Percentiles rank a stretch among this genome's conserved stretches.
These are phyloP conservation scores for Centroberyx gerrardi DNA, from an alignment of 2,797 vertebrate species.

Conservation along the genomic window DNA sequence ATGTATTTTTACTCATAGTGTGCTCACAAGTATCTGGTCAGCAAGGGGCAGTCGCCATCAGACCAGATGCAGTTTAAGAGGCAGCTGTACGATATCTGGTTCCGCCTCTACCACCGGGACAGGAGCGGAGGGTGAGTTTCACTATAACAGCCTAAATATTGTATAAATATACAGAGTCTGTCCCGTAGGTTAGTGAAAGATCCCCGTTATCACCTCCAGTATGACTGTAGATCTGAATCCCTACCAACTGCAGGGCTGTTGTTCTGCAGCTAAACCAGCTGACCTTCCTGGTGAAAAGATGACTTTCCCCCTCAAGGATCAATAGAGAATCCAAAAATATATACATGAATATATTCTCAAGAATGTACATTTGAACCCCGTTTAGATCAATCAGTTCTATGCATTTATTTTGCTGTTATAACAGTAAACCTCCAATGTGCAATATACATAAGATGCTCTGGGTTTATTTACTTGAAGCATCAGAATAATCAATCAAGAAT, in stretches of 20 bases:
- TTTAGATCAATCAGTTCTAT: background rate
- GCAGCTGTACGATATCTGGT: conserved; percentile 91
- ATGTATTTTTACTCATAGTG: conserved; percentile 69
- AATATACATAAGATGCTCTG: no score
- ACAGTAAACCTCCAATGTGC: no score
- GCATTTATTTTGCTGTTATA: background rate
- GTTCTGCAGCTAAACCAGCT: background rate
- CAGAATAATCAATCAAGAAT: no score
- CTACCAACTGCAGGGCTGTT: background rate
- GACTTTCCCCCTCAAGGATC: background rate
- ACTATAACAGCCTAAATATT: conserved; percentile 19
- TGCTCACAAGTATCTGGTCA: conserved; percentile 87
- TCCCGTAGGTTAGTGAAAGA: background rate
- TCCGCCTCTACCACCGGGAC: conserved; percentile 88
- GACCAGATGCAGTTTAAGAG: conserved; percentile 83
- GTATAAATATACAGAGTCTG: background rate
- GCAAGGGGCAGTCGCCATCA: conserved; percentile 81
- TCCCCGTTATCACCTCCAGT: background rate
- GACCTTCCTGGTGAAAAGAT: background rate
- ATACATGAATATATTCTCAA: no score
- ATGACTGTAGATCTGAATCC: background rate
- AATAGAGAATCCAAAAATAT: background rate
- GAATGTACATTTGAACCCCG: no score
- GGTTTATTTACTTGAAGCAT: no score
- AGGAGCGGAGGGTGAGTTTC: conserved; percentile 83